Evolutionary conservation across 2,113 vertebrate genomes (phyloP), one percentile per base, ranked within the genome.

Genomic region (Oplegnathus fasciatus): DNA sequence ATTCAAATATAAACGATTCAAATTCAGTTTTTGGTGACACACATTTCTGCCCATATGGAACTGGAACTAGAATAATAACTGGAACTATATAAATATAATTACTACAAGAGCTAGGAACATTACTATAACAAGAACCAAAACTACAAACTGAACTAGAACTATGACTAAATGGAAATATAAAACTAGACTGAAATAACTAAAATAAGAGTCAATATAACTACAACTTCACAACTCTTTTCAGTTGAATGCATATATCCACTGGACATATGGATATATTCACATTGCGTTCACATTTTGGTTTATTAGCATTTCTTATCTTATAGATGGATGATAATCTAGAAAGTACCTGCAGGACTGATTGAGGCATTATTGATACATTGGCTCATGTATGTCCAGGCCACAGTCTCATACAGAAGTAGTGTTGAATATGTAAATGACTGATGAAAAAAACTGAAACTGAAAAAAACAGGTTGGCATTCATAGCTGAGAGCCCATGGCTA

Each of bases 401-500:
- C 40, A 66, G 61, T 68, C 30, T 42, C 8, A 24, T 34, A 62
- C 28, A 44, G 37, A 69, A 2, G n/a, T 62, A 28, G 18, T 80
- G 34, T 28, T 42, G n/a, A 71, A 85, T 65, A 72, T 72, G 9
- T 79, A 24, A 75, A 62, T 24, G 10, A 60, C n/a, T 62, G 9
- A 65, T 73, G 48, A 52, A 34, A 20, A 15, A 77, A n/a, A n/a
- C n/a, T n/a, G n/a, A n/a, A n/a, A n/a, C n/a, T n/a, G 40, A 69
- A 61, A 57, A 9, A 68, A 13, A 15, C 9, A 78, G 62, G 73
- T 69, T 42, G 8, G 30, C 62, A 58, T 84, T 88, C 61, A 70
- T 77, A 89, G 71, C 78, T 64, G 17, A 85, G 78, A 80, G 48
- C 84, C 88, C 34, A 32, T 73, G 69, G 77, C 82, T 60, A 60